Evolutionary conservation across 2,113 vertebrate species (phyloP).

Genomic region (Plestiodon gilberti): DNA sequence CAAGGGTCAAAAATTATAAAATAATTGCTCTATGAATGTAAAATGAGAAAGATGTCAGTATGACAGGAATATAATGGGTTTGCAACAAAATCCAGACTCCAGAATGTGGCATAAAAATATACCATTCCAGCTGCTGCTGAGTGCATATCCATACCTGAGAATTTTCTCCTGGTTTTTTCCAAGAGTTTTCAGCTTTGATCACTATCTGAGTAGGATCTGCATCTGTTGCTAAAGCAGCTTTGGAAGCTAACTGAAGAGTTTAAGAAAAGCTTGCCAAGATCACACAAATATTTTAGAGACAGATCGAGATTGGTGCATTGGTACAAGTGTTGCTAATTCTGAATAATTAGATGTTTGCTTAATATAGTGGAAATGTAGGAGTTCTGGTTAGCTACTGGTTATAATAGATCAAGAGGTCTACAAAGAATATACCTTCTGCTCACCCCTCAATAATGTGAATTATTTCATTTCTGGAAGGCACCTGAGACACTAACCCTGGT

Average conservation of each 20-base stretch:
- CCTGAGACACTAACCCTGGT: neutral
- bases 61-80: neutral
- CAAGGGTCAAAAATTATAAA: conserved; percentile 44
- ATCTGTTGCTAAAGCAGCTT: neutral
- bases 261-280: conserved; percentile 15
- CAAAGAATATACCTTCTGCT: neutral
- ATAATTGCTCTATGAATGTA: neutral
- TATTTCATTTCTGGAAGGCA: neutral
- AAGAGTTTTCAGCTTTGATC: conserved; percentile 6
- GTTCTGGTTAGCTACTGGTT: neutral
- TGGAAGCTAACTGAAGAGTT: conserved; percentile 4
- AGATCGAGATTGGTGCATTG: conserved; percentile 38
- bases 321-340: neutral
- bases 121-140: neutral
- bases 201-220: rapidly evolving
- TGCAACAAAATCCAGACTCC: neutral
- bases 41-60: neutral
- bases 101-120: neutral
- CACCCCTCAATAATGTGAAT: neutral
- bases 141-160: neutral
- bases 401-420: neutral
- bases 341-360: neutral
- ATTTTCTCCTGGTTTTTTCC: neutral
- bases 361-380: neutral
- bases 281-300: conserved; percentile 36